Evolutionary conservation across 2,888 invertebrate species (phyloP).

Genomic region (Torymus auratus): DNA sequence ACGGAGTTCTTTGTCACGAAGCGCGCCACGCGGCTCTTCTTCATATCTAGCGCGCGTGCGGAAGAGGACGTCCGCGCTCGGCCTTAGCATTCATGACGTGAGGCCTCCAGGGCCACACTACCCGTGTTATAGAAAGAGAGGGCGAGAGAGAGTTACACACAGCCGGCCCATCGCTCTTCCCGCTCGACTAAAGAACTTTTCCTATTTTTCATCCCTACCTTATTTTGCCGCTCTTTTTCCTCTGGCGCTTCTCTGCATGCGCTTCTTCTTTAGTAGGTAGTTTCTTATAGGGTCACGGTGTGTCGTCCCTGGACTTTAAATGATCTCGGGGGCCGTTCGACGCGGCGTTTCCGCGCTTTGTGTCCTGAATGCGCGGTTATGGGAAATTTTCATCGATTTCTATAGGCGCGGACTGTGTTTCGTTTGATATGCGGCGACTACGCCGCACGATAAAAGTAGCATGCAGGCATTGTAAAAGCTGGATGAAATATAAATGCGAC

Average conservation of each 20-base stretch:
- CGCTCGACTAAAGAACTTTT: slow-evolving; percentile 21
- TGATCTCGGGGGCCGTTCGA: too few species aligned
- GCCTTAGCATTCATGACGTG: slow-evolving; percentile 48
- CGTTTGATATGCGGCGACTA: too few species aligned
- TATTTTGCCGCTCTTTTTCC: neutral
- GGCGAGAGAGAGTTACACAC: too few species aligned
- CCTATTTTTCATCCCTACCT: slow-evolving; percentile 40
- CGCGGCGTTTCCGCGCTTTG: too few species aligned
- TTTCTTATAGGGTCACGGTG: too few species aligned
- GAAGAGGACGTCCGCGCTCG: slow-evolving; percentile 17
- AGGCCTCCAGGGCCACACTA: slow-evolving; percentile 7
- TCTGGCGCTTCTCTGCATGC: neutral
- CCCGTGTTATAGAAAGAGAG: too few species aligned
- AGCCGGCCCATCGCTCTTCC: slow-evolving; percentile 18
- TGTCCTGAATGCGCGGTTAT: too few species aligned
- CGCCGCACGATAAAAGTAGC: too few species aligned
- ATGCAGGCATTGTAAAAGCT: too few species aligned
- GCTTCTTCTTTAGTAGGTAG: neutral
- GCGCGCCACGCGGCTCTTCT: slow-evolving; percentile 7
- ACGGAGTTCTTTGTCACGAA: slow-evolving; percentile 31
- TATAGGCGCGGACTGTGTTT: too few species aligned
- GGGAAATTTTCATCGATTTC: neutral
- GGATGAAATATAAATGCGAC: too few species aligned
- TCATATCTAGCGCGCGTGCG: slow-evolving; percentile 12
- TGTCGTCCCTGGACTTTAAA: too few species aligned